Evolutionary conservation across 2,113 vertebrate genomes (phyloP), one percentile per base, ranked within the genome.

Genomic region (Megaceryle torquata): DNA sequence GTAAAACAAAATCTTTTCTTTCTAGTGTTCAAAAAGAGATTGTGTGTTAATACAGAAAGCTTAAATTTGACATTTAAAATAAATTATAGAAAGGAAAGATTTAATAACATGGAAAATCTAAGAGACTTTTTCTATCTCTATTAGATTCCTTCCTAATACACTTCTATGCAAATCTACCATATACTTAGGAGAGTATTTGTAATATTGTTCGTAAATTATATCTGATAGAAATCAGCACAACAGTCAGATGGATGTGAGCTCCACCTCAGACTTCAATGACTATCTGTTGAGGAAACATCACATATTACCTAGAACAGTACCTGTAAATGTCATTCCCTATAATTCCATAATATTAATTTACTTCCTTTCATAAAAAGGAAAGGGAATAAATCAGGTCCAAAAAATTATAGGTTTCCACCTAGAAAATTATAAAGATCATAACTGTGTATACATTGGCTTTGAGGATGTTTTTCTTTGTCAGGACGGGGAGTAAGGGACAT

Each of bases 391-490:
- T 43, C 7, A 50, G 7, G 25, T 50, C 13, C 35, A 57, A 74
- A 81, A 43, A 18, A 18, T 22, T 31, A 7, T 51, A 74, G 16
- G 43, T 37, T 50, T 74, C 31, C 17, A 35, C 20, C 31, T 81
- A 12, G 7, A 81, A 81, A 64, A 81, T 35, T 4, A 31, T 43
- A 26, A 57, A 57, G 25, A 17, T 35, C 14, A 2, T 26, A 74
- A 19, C 3, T 41, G 7, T 41, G 13, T 59, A 31, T 11, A 31
- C 37, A 74, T 9, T 51, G 19, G 17, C 37, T 67, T 50, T 31
- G 9, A 74, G 37, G 8, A 17, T 13, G 14, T 3, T 1, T 0
- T 12, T 33, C 29, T 41, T 39, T 33, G 10, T 37, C 4, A 2
- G 16, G 8, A 19, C 5, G 20, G 20, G 9, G 12, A 6, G 7